Evolutionary conservation across 2,113 vertebrate species (phyloP).

Genomic region (Setophaga petechia): DNA sequence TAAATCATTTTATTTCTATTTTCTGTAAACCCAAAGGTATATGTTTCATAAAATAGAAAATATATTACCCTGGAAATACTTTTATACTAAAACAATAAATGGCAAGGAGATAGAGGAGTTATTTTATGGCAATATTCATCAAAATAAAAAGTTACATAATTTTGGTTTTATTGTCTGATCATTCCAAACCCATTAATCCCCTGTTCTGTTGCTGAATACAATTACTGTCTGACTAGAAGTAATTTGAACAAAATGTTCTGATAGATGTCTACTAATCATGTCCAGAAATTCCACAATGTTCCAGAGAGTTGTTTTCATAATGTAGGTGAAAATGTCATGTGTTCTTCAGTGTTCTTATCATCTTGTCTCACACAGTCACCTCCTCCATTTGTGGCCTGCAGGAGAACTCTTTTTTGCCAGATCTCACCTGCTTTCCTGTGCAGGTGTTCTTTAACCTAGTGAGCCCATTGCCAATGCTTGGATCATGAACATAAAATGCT

Average conservation of each 20-base stretch:
- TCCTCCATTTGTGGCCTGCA: not conserved
- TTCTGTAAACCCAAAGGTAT: not conserved
- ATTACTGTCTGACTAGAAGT: not conserved
- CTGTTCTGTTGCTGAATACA: not conserved
- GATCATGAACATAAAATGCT: not conserved
- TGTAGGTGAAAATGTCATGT: not conserved
- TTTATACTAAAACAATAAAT: not conserved
- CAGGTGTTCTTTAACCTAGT: not conserved
- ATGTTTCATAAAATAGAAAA: not conserved
- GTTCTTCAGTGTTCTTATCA: not conserved
- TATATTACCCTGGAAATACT: not conserved
- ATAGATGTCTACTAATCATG: not conserved
- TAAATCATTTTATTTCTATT: not conserved
- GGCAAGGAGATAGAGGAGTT: not conserved
- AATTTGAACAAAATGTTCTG: constrained; percentile 35
- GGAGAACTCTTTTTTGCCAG: not conserved
- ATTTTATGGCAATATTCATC: not conserved
- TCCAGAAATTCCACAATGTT: not conserved
- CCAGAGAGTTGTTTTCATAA: not conserved
- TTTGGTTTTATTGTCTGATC: not conserved
- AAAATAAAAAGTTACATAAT: constrained; percentile 14
- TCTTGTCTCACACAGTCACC: not conserved
- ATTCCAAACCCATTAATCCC: constrained; percentile 28
- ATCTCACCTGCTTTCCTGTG: not conserved
- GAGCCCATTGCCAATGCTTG: not conserved